Evolutionary conservation across 1,140 invertebrate genomes (phyloP).

Genomic region (Panagrolaimus sp.): DNA sequence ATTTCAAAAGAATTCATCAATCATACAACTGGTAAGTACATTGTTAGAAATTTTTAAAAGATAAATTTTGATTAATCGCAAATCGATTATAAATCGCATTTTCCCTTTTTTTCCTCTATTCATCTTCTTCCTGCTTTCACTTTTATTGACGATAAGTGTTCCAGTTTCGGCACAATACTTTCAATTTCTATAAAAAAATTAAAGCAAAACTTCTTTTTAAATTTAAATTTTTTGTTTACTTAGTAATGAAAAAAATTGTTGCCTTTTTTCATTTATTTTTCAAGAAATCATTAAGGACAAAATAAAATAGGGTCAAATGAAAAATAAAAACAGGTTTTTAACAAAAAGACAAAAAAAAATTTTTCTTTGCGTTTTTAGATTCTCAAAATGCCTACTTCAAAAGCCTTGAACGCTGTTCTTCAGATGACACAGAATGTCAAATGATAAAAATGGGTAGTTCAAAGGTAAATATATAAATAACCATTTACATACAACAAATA

Average conservation of each 20-base stretch:
- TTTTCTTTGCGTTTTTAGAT: slow-evolving; percentile 1
- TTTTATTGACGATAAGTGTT: too few relatives aligned
- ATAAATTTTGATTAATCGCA: background rate
- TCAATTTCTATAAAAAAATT: background rate
- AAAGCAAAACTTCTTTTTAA: background rate
- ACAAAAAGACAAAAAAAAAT: background rate
- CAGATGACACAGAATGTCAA: slow-evolving; percentile 1
- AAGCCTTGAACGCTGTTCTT: slow-evolving; percentile 11
- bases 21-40: slow-evolving; percentile 1
- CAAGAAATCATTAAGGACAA: background rate
- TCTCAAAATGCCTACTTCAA: slow-evolving; percentile 12
- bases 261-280: too few relatives aligned
- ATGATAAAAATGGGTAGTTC: background rate
- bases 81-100: background rate
- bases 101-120: background rate
- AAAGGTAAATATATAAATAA: background rate
- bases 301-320: background rate
- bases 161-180: too few relatives aligned
- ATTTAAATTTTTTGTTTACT: background rate
- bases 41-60: background rate
- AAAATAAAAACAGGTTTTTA: background rate
- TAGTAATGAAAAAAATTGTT: background rate
- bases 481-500: too few relatives aligned
- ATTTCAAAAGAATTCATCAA: slow-evolving; percentile 8
- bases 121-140: background rate